A percentile compares a stretch with the other conserved stretches of the same genome.
Conservation (phyloP, 1,140 invertebrate species). For the Panulirus ornatus region DNA sequence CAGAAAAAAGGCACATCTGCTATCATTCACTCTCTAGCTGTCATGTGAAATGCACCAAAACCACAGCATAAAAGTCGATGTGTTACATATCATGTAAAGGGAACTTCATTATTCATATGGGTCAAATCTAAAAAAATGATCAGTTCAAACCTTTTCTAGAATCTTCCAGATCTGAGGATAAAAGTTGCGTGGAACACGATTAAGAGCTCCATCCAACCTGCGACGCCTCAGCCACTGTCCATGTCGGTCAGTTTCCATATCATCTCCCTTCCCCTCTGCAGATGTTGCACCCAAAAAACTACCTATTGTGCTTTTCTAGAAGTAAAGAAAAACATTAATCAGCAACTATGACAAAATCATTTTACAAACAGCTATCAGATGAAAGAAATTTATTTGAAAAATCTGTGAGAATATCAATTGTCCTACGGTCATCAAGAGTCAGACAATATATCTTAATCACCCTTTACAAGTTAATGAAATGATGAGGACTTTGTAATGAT, state of each 20-base stretch:
- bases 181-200: slow-evolving; percentile 97
- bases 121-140: too few relatives aligned
- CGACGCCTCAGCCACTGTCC: slow-evolving; percentile 97
- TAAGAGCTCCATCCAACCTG: slow-evolving; percentile 96
- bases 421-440: too few relatives aligned
- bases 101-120: too few relatives aligned
- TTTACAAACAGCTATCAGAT: not conserved
- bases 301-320: slow-evolving; percentile 88
- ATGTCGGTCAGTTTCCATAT: slow-evolving; percentile 86
- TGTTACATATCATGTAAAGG: too few relatives aligned
- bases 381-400: not conserved
- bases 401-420: too few relatives aligned
- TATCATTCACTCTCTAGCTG: too few relatives aligned
- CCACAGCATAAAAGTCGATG: too few relatives aligned
- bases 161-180: slow-evolving; percentile 96
- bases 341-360: not conserved
- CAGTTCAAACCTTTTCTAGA: slow-evolving; percentile 85
- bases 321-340: not conserved
- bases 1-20: too few relatives aligned
- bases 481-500: too few relatives aligned
- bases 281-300: slow-evolving; percentile 81
- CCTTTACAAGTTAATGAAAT: too few relatives aligned
- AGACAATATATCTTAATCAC: too few relatives aligned
- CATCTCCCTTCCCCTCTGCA: slow-evolving; percentile 73
- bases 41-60: too few relatives aligned